Conservation (phyloP, 2,113 vertebrate species). For the Neomonachus schauinslandi region DNA sequence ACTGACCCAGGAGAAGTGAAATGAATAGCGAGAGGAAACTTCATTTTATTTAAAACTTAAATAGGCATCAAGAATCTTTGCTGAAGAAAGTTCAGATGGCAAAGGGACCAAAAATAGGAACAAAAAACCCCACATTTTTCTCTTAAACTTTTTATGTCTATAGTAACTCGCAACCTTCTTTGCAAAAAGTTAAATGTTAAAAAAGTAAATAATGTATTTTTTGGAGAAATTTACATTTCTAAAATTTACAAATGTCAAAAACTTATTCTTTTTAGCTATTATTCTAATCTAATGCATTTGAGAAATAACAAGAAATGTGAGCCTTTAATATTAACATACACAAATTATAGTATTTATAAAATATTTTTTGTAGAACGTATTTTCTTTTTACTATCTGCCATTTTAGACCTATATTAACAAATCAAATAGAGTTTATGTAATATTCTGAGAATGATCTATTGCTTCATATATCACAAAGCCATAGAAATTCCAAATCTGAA, state of each 20-base stretch:
- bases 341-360: not conserved
- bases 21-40: not conserved
- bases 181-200: not conserved
- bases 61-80: not conserved
- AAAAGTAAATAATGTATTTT: not conserved
- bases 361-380: not conserved
- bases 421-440: not conserved
- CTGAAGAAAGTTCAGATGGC: not conserved
- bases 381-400: not conserved
- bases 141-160: not conserved
- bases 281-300: not conserved
- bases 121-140: not conserved
- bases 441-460: not conserved
- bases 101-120: not conserved
- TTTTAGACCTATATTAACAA: not conserved
- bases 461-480: not conserved
- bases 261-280: not conserved
- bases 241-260: not conserved
- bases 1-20: not conserved
- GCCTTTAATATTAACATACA: not conserved
- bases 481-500: not conserved
- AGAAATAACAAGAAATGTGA: not conserved
- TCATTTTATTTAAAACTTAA: constrained; percentile 4
- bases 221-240: not conserved
- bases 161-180: not conserved